phyloP scores from a whole-genome alignment of 1,140 invertebrate species.

The Dendrolimus kikuchii region DNA sequence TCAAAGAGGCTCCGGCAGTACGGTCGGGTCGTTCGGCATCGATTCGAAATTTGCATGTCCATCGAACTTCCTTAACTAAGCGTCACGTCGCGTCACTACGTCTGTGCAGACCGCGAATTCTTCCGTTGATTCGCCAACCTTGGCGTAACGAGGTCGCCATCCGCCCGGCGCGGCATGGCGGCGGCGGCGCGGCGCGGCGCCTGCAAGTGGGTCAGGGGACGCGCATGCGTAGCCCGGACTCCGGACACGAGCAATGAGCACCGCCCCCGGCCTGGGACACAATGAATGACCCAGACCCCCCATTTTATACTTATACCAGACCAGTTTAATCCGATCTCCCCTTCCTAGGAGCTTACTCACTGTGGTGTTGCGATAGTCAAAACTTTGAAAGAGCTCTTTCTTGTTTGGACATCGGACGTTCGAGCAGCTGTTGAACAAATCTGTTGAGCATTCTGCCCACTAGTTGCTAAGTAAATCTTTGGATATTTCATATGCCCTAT shows the following conservation, averaged over 20 bases:
- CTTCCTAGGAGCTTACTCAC: slow-evolving; percentile 27
- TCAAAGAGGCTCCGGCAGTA: not conserved
- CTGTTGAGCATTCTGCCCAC: slow-evolving; percentile 52
- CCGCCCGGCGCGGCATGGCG: slow-evolving; percentile 22
- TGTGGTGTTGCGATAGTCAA: slow-evolving; percentile 13
- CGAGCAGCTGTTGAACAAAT: slow-evolving; percentile 54
- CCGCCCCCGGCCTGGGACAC: slow-evolving; percentile 51
- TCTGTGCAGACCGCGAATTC: slow-evolving; percentile 45
- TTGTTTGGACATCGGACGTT: slow-evolving; percentile 23
- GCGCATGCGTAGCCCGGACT: slow-evolving; percentile 44
- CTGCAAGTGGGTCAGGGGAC: slow-evolving; percentile 55
- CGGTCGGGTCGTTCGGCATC: slow-evolving; percentile 3
- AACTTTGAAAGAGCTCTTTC: slow-evolving; percentile 25
- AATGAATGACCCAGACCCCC: slow-evolving; percentile 54
- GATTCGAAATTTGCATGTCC: slow-evolving; percentile 18
- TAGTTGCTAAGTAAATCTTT: slow-evolving; percentile 53
- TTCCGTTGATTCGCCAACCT: slow-evolving; percentile 59
- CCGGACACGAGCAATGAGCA: slow-evolving; percentile 60
- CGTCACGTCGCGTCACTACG: slow-evolving; percentile 38
- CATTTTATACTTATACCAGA: slow-evolving; percentile 25
- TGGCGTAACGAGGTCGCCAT: slow-evolving; percentile 50
- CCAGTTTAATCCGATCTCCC: slow-evolving; percentile 45
- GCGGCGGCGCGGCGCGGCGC: slow-evolving; percentile 23
- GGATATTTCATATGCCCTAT: slow-evolving; percentile 42
- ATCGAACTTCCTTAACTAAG: slow-evolving; percentile 9